Evolutionary conservation across 2,888 invertebrate species (phyloP).

Genomic region (Petrolisthes cinctipes): DNA sequence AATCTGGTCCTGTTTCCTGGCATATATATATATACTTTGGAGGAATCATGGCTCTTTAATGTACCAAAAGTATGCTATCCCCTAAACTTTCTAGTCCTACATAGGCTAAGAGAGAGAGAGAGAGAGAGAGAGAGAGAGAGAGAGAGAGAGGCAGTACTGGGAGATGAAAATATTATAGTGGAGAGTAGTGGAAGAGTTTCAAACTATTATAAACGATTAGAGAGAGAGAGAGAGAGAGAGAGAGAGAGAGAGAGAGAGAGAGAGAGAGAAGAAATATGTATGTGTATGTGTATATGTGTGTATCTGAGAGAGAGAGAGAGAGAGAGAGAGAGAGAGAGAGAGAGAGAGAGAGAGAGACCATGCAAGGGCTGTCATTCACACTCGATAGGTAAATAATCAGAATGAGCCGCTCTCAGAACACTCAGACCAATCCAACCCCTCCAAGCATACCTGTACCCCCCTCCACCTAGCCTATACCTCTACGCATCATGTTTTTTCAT

Average conservation of each 20-base stretch:
- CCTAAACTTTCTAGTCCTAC: neutral
- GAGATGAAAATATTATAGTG: neutral
- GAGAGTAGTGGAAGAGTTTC: no score
- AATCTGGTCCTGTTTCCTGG: no score
- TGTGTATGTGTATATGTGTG: no score
- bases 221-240: no score
- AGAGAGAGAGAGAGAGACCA: neutral
- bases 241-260: no score
- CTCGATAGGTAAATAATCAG: neutral
- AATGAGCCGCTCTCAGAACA: neutral
- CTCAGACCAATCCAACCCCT: neutral
- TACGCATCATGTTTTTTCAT: no score
- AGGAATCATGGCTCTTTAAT: no score
- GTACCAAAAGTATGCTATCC: neutral
- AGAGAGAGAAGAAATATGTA: no score
- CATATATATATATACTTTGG: no score
- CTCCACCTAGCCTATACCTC: neutral
- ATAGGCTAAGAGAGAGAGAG: neutral
- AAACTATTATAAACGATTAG: neutral
- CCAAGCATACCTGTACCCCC: neutral
- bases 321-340: no score
- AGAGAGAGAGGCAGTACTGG: neutral
- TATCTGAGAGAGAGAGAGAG: no score
- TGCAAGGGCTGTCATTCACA: neutral
- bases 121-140: constrained; percentile 4